phyloP scores from a whole-genome alignment of 2,888 invertebrate genomes.

The Ernsta delagoae region DNA sequence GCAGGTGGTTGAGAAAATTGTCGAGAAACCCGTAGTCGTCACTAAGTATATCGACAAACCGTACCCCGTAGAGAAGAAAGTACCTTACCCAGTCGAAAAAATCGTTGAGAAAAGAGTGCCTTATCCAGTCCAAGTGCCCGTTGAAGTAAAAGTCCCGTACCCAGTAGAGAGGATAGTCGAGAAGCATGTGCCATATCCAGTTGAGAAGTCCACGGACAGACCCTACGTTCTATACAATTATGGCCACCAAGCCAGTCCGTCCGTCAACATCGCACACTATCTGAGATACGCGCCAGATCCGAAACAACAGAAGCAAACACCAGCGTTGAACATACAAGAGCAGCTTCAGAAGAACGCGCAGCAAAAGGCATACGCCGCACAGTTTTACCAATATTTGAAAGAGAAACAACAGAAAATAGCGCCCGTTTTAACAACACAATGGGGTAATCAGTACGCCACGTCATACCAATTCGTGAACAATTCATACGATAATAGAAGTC shows the following conservation, averaged over 20 bases:
- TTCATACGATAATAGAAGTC: conserved; percentile 47
- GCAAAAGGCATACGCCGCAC: conserved; percentile 45
- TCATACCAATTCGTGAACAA: conserved; percentile 68
- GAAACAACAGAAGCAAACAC: conserved; percentile 39
- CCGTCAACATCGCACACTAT: conserved; percentile 48
- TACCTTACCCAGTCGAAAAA: conserved; percentile 78
- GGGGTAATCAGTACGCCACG: conserved; percentile 73
- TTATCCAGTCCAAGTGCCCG: conserved; percentile 42
- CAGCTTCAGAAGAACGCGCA: conserved; percentile 42
- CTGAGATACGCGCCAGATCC: conserved; percentile 46
- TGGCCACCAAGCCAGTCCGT: conserved; percentile 42
- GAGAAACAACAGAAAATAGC: conserved; percentile 44
- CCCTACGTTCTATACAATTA: conserved; percentile 43
- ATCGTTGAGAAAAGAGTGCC: conserved; percentile 74
- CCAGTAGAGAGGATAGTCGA: conserved; percentile 72
- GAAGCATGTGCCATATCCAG: conserved; percentile 61
- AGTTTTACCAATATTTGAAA: conserved; percentile 47
- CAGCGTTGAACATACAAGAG: conserved; percentile 41
- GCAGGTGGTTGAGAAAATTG: conserved; percentile 77
- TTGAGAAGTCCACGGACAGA: conserved; percentile 45
- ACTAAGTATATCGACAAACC: conserved; percentile 76
- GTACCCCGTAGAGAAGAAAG: conserved; percentile 75
- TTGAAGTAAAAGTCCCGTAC: conserved; percentile 62
- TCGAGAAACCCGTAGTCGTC: conserved; percentile 85
- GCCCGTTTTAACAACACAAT: conserved; percentile 55